A percentile compares a stretch with the other conserved stretches of the same genome.
Evolutionary conservation across 1,140 invertebrate genomes (phyloP).

Genomic region (Drosophila suzukii): DNA sequence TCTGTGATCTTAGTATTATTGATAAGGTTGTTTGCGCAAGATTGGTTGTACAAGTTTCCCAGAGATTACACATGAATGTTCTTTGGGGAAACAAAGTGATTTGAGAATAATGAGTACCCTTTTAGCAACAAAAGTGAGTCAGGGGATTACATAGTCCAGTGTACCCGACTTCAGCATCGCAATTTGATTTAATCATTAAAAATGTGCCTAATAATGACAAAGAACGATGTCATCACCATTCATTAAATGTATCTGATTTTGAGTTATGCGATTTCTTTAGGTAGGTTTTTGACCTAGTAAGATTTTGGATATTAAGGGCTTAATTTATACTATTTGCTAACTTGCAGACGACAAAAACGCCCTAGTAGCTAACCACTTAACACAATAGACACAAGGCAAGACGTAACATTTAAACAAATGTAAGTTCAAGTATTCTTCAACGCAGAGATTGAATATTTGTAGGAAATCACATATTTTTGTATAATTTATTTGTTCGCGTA

Average conservation of each 20-base stretch:
- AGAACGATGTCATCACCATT: too few relatives aligned
- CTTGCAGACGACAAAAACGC: too few relatives aligned
- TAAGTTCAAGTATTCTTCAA: background rate
- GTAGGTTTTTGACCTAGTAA: background rate
- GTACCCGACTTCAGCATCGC: background rate
- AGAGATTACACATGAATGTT: background rate
- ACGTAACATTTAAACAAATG: too few relatives aligned
- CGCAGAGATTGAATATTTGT: too few relatives aligned
- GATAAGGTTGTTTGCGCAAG: slow-evolving; percentile 13
- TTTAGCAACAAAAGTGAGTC: background rate
- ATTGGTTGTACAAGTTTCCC: background rate
- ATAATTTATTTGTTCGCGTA: slow-evolving; percentile 1
- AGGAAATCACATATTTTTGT: background rate
- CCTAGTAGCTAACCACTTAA: too few relatives aligned
- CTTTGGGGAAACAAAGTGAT: background rate
- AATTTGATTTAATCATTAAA: background rate
- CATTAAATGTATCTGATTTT: too few relatives aligned
- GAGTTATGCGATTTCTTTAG: background rate
- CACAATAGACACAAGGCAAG: too few relatives aligned
- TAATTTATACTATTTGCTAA: too few relatives aligned
- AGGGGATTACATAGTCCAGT: background rate
- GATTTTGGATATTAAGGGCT: too few relatives aligned
- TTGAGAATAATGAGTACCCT: background rate
- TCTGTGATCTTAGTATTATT: background rate
- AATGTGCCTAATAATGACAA: background rate